Conservation (phyloP, 53 echinoderm and acorn worm species). For the Henricia sp. region DNA sequence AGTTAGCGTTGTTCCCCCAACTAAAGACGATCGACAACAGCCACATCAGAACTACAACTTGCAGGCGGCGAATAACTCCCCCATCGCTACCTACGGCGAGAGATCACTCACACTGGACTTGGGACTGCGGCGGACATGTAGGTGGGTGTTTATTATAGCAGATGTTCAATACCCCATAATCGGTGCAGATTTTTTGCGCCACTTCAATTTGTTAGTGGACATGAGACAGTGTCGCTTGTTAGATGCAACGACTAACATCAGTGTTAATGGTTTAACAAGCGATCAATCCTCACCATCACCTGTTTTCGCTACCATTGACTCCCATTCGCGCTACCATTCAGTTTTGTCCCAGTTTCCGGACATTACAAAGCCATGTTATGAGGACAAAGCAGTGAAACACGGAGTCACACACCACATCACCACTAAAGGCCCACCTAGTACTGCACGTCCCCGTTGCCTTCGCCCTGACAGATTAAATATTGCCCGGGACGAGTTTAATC, state of each 20-base stretch:
- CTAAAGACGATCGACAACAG: too few relatives aligned
- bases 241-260: slow-evolving; percentile 35
- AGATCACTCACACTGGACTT: slow-evolving; percentile 5
- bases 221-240: neutral
- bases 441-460: slow-evolving; percentile 30
- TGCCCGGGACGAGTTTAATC: slow-evolving; percentile 38
- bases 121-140: neutral
- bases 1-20: neutral
- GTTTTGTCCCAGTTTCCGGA: slow-evolving; percentile 12
- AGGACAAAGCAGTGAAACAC: slow-evolving; percentile 30
- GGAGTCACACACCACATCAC: slow-evolving; percentile 55
- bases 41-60: neutral
- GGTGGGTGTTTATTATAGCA: slow-evolving; percentile 26
- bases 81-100: neutral
- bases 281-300: slow-evolving; percentile 1
- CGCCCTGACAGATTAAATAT: neutral
- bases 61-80: neutral
- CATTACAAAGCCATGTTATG: neutral
- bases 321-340: neutral
- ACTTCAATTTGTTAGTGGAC: slow-evolving; percentile 30
- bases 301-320: neutral
- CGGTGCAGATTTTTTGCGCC: slow-evolving; percentile 51
- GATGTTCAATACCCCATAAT: slow-evolving; percentile 26
- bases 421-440: slow-evolving; percentile 50
- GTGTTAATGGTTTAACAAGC: neutral